Conservation (phyloP, 2,113 vertebrate genomes). For the Ageneiosus marmoratus region DNA sequence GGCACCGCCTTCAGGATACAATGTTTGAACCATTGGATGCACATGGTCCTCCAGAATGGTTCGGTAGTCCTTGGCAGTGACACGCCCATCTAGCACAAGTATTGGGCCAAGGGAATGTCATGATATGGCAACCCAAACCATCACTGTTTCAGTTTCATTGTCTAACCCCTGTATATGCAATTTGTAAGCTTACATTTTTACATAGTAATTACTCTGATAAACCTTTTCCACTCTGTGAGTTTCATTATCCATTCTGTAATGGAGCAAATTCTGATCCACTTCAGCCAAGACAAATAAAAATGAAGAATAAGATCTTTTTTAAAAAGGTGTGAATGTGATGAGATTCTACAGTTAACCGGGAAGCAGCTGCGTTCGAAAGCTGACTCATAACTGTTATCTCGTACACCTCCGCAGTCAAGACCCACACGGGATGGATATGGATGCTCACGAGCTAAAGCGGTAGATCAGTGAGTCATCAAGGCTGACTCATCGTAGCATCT, state of each 20-base stretch:
- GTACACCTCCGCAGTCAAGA: constrained; percentile 19
- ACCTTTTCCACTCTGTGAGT: neutral
- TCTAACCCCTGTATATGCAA: too few species aligned
- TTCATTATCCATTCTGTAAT: neutral
- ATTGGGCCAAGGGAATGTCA: too few species aligned
- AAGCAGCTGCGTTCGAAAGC: neutral
- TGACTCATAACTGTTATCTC: constrained; percentile 21
- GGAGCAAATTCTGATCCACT: neutral
- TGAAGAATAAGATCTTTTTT: neutral
- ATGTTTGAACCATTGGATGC: too few species aligned
- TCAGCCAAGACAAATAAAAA: neutral
- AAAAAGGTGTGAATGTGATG: neutral
- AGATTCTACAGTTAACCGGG: neutral
- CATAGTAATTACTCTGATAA: too few species aligned
- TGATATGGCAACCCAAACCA: too few species aligned
- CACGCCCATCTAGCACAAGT: too few species aligned
- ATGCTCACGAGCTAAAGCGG: constrained; percentile 22
- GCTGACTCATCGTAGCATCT: constrained; percentile 38
- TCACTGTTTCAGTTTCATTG: too few species aligned
- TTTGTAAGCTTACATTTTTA: neutral
- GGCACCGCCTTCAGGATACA: too few species aligned
- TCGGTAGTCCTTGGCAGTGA: too few species aligned
- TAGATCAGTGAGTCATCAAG: constrained; percentile 42
- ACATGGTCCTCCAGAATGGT: too few species aligned
- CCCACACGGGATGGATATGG: neutral